Evolutionary conservation across 2,797 vertebrate genomes (phyloP).

Genomic region (Hylomyscus alleni): DNA sequence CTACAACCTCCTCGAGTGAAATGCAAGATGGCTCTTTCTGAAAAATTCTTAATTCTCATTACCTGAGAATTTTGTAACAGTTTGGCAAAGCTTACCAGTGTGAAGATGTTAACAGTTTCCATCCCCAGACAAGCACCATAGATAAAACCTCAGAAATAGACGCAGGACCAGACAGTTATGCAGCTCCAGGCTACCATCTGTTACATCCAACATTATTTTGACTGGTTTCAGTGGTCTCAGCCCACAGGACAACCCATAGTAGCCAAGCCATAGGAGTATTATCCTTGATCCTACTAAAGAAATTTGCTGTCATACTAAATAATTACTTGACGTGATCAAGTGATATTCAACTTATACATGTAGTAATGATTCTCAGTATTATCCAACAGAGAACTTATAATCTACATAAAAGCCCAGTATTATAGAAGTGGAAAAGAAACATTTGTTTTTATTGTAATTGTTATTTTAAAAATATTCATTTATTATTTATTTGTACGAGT

Average conservation of each 20-base stretch:
- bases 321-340: neutral
- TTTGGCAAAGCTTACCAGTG: too few species aligned
- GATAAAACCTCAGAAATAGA: neutral
- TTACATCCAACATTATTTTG: neutral
- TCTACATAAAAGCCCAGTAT: neutral
- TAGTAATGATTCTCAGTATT: neutral
- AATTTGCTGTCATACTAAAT: neutral
- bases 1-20: neutral
- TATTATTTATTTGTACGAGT: neutral
- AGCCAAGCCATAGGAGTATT: too few species aligned
- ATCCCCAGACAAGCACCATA: neutral
- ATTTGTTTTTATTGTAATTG: slow-evolving; percentile 32
- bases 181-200: neutral
- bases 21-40: neutral
- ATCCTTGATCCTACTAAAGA: neutral
- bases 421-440: slow-evolving; percentile 19
- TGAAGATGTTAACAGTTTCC: neutral
- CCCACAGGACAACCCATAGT: too few species aligned
- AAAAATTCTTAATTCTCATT: neutral
- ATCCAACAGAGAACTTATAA: slow-evolving; percentile 23
- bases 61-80: neutral
- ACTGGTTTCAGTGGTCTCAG: neutral
- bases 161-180: neutral
- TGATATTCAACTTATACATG: neutral
- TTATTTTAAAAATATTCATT: neutral